Evolutionary conservation across 2,888 invertebrate species (phyloP).

Genomic region (Conchocele bisecta): DNA sequence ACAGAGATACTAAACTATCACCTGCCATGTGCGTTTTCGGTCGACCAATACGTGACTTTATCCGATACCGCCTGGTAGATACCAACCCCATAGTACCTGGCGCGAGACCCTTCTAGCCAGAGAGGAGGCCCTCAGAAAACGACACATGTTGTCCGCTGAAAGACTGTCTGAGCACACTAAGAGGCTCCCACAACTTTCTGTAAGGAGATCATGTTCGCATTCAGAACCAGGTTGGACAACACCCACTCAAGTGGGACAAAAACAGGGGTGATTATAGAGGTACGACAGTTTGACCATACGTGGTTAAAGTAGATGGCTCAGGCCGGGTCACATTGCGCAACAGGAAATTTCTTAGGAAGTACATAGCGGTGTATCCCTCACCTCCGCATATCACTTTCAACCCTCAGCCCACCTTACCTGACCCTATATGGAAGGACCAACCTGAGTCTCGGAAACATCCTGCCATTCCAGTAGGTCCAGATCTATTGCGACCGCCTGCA

Average conservation of each 20-base stretch:
- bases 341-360: slow-evolving; percentile 44
- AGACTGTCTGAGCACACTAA: slow-evolving; percentile 39
- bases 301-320: slow-evolving; percentile 49
- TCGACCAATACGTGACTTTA: slow-evolving; percentile 46
- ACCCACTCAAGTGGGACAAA: slow-evolving; percentile 48
- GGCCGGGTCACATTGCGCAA: slow-evolving; percentile 51
- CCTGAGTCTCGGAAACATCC: too few species aligned
- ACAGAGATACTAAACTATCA: slow-evolving; percentile 54
- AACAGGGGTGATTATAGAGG: slow-evolving; percentile 40
- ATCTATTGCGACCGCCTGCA: too few species aligned
- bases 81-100: slow-evolving; percentile 49
- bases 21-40: slow-evolving; percentile 60
- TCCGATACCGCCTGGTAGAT: slow-evolving; percentile 44
- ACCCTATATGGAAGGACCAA: too few species aligned
- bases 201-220: slow-evolving; percentile 53
- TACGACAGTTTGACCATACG: slow-evolving; percentile 56
- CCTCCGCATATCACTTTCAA: too few species aligned
- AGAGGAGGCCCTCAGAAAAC: slow-evolving; percentile 36
- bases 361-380: too few species aligned
- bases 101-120: slow-evolving; percentile 21
- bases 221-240: slow-evolving; percentile 42
- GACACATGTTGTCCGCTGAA: slow-evolving; percentile 42
- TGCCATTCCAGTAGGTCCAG: too few species aligned
- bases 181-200: slow-evolving; percentile 32
- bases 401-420: too few species aligned